A percentile compares a stretch with the other conserved stretches of the same genome.
These are phyloP conservation scores for Melanostoma scalare DNA, from an alignment of 2,888 invertebrate genomes.

Conservation along the genomic window DNA sequence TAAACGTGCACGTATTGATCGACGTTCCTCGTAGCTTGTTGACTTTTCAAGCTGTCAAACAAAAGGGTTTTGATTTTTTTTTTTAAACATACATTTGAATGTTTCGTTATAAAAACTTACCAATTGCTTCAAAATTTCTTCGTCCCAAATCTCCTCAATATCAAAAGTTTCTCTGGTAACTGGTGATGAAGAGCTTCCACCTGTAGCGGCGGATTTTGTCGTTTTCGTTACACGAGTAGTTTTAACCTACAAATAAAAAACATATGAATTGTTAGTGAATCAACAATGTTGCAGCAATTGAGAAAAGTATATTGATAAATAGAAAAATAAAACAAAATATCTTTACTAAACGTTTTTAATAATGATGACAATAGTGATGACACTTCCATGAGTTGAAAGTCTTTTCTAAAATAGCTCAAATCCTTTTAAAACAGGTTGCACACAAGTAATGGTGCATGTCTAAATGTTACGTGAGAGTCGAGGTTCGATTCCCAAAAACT, in stretches of 20 bases:
- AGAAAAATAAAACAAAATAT: not conserved
- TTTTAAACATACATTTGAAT: not conserved
- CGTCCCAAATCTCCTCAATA: conserved; percentile 90
- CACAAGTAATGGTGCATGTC: too few relatives aligned
- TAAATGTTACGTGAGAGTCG: too few relatives aligned
- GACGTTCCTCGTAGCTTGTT: conserved; percentile 93
- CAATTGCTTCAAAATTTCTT: conserved; percentile 87
- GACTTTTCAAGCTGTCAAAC: conserved; percentile 89
- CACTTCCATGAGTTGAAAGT: too few relatives aligned
- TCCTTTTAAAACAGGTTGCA: too few relatives aligned
- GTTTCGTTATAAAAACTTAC: conserved; percentile 82
- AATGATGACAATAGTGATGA: too few relatives aligned
- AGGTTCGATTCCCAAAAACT: too few relatives aligned
- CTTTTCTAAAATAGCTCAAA: too few relatives aligned
- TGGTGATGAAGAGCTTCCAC: conserved; percentile 81
- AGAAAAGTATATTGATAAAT: too few relatives aligned
- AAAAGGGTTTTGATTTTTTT: conserved; percentile 18
- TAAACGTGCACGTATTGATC: conserved; percentile 90
- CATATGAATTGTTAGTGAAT: too few relatives aligned
- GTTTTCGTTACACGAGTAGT: conserved; percentile 82
- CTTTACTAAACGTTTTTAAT: too few relatives aligned
- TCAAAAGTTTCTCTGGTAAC: conserved; percentile 84
- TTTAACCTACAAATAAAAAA: conserved; percentile 82
- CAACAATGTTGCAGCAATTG: too few relatives aligned
- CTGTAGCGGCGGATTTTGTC: conserved; percentile 78